Base-by-base conservation (phyloP, 2,113 vertebrate species). In the Polypterus bichir region DNA sequence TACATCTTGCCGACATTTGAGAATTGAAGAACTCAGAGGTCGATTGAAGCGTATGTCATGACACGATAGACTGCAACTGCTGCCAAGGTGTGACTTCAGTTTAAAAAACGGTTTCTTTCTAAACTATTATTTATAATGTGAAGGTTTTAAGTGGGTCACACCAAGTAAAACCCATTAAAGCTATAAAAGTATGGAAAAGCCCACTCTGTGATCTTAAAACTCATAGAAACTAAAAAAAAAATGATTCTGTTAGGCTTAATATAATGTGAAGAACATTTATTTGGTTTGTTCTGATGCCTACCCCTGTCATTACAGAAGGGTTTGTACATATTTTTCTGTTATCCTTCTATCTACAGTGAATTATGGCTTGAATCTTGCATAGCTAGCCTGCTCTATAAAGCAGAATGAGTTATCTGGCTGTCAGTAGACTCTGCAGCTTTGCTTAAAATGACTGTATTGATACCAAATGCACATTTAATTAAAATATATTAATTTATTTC, bases 391-490 rank as follows among this genome's bases (percentile, higher is more conserved):
- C 4, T n/a, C 52, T 3, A 7, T 44, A 44, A 60, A 60, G 46
- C 11, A 49, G n/a, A 10, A 9, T 11, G 51, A 54, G 64, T 60
- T 61, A 65, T 57, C 59, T 7, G 1, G 27, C 44, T 9, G 3
- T 54, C 2, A 44, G 3, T 59, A 27, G 27, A 8, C 5, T 5
- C 51, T 5, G 7, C 9, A 44, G 7, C 64, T 55, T 59, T 9
- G 48, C 11, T 1, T 6, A 48, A 46, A 49, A 52, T 48, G 46
- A 53, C 64, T 10, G 53, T 44, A 5, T 47, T 8, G 47, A 48
- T 56, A 54, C 54, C 59, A 65, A 65, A 65, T 58, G 44, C 56
- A 58, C 59, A 49, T 61, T 61, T 65, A 60, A 65, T 65, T 61
- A 49, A 57, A 46, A 61, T 11, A 48, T 60, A 60, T 54, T 8